Percentiles rank a stretch among this genome's conserved stretches.
These are phyloP conservation scores for Erebia aethiops DNA, from an alignment of 2,888 invertebrate genomes.

Conservation along the genomic window DNA sequence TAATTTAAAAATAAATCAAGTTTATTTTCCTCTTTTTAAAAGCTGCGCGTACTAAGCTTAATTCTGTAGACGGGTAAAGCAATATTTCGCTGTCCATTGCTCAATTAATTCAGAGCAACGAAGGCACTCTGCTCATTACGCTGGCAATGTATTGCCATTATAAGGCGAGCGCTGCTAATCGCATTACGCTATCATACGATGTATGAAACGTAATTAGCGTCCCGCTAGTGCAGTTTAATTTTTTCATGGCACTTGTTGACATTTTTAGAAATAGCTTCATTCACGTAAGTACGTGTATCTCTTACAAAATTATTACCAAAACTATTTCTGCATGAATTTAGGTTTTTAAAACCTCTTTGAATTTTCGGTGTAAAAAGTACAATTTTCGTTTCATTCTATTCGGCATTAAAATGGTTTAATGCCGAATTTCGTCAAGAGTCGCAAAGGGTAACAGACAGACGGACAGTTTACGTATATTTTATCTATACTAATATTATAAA, in stretches of 20 bases:
- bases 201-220: slow-evolving; percentile 38
- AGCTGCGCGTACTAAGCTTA: slow-evolving; percentile 14
- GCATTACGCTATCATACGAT: slow-evolving; percentile 37
- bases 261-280: neutral
- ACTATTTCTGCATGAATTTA: too few relatives aligned
- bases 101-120: slow-evolving; percentile 35
- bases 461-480: too few relatives aligned
- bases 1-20: slow-evolving; percentile 19
- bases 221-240: slow-evolving; percentile 17
- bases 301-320: too few relatives aligned
- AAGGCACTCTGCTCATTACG: slow-evolving; percentile 39
- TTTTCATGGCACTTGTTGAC: neutral
- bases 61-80: slow-evolving; percentile 18
- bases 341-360: too few relatives aligned
- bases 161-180: slow-evolving; percentile 35
- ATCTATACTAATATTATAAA: too few relatives aligned
- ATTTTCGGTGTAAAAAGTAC: too few relatives aligned
- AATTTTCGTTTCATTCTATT: too few relatives aligned
- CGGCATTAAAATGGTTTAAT: too few relatives aligned
- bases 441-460: too few relatives aligned
- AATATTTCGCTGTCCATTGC: slow-evolving; percentile 34
- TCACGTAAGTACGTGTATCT: neutral
- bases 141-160: slow-evolving; percentile 35
- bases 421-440: too few relatives aligned
- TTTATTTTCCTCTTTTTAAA: slow-evolving; percentile 17